Conservation (phyloP, 2,888 invertebrate genomes). For the Acleris literana region DNA sequence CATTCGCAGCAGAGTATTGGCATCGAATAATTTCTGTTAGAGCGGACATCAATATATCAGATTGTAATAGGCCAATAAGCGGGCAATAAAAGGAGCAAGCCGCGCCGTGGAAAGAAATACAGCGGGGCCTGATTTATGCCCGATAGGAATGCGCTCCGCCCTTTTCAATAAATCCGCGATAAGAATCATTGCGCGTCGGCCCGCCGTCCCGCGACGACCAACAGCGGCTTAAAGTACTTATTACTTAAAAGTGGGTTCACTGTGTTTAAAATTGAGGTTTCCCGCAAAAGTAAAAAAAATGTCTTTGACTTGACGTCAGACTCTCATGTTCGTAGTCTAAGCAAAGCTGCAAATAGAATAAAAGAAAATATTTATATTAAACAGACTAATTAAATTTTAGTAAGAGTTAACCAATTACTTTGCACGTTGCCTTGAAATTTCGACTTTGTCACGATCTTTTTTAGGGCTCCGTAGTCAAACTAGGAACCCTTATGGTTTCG, state of each 20-base stretch:
- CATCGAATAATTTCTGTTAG: constrained; percentile 10
- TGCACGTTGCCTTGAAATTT: no score
- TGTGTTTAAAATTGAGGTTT: neutral
- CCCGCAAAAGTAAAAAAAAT: no score
- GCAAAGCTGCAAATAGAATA: no score
- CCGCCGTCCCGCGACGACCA: constrained; percentile 38
- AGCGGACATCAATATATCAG: constrained; percentile 40
- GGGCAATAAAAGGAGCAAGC: constrained; percentile 70
- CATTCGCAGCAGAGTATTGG: no score
- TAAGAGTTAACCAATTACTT: no score
- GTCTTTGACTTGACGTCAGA: no score
- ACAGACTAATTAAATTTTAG: no score
- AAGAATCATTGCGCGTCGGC: constrained; percentile 70
- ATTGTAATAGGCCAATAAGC: constrained; percentile 71
- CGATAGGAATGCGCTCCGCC: constrained; percentile 68
- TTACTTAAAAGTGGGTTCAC: constrained; percentile 12
- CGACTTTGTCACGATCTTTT: no score
- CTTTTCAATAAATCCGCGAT: constrained; percentile 77
- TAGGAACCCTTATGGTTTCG: no score
- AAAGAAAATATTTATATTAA: no score
- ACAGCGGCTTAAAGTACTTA: constrained; percentile 67
- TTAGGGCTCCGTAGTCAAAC: no score
- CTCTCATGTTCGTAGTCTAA: no score
- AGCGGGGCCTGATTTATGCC: constrained; percentile 73
- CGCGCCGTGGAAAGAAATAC: constrained; percentile 64